Conservation (phyloP, 2,888 invertebrate genomes). For the Drosophila multiciliata region DNA sequence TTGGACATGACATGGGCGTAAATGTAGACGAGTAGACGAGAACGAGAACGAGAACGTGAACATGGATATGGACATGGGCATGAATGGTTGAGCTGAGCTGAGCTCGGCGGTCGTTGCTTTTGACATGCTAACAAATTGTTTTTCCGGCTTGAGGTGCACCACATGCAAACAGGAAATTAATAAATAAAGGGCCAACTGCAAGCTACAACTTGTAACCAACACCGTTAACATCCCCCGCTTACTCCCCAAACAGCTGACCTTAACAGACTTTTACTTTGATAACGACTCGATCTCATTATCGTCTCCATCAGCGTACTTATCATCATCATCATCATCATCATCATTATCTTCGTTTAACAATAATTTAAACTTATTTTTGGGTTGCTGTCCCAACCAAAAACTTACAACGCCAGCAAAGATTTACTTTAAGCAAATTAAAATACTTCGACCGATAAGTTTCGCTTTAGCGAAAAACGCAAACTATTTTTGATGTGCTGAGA, state of each 20-base stretch:
- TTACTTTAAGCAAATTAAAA: not conserved
- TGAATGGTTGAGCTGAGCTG: constrained; percentile 26
- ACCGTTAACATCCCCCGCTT: not conserved
- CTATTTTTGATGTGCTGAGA: not conserved
- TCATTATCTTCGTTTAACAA: constrained; percentile 12
- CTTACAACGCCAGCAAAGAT: not conserved
- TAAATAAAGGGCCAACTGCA: constrained; percentile 63
- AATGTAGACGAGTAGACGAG: constrained; percentile 5
- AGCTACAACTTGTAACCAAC: constrained; percentile 1
- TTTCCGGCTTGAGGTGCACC: constrained; percentile 78
- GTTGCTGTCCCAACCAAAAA: constrained; percentile 10
- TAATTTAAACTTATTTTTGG: constrained; percentile 19
- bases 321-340: not conserved
- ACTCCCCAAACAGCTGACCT: constrained; percentile 32
- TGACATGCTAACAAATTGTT: constrained; percentile 80
- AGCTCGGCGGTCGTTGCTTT: constrained; percentile 56
- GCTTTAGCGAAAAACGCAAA: not conserved
- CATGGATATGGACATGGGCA: constrained; percentile 11
- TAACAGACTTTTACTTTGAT: constrained; percentile 36
- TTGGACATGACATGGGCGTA: constrained; percentile 37
- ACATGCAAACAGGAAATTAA: constrained; percentile 80
- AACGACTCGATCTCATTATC: constrained; percentile 22
- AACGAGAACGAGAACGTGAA: not conserved
- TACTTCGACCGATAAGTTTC: not conserved
- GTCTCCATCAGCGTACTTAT: constrained; percentile 7